Base-by-base conservation (phyloP, 2,797 vertebrate genomes). In the Brotula barbata region DNA sequence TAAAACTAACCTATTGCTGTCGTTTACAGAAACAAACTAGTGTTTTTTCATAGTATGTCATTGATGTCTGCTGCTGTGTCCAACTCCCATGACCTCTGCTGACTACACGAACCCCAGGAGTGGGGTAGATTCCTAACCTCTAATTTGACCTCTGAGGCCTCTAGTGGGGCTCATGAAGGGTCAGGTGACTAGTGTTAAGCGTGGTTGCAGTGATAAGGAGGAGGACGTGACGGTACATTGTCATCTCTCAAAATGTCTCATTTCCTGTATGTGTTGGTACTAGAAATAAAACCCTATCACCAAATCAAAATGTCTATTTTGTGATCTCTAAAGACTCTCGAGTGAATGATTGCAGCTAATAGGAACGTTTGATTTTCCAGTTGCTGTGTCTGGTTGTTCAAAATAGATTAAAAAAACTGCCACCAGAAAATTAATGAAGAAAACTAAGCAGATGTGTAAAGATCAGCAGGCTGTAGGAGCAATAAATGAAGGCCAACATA, bases 251-350 rank as follows among this genome's bases (percentile, higher is more conserved):
- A 76, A 17, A 60, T 85, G 76, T 86, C 71, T 78, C 83, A 65
- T 80, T 83, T 73, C 21, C 75, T 59, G 56, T 86, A 83, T 90
- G 85, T 87, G 80, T 87, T 82, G 72, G 79, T 71, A 65, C 57
- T 57, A 84, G 81, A 87, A 92, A 90, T 91, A 90, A 92, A 91
- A 49, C 61, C 54, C 28, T 75, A 58, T 82, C 33, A 67, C 70
- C 25, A 28, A 28, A 28, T 28, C 25, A n/a, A 28, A 4, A 8
- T 28, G 25, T 28, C 25, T 28, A 8, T 28, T 28, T 28, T 28
- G 25, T n/a, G n/a, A n/a, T n/a, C n/a, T n/a, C n/a, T n/a, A n/a
- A n/a, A n/a, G n/a, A n/a, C n/a, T n/a, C n/a, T n/a, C n/a, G n/a
- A n/a, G n/a, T n/a, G n/a, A n/a, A n/a, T n/a, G n/a, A n/a, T n/a